phyloP scores from a whole-genome alignment of 2,888 invertebrate species.

The Clusia tigrina region DNA sequence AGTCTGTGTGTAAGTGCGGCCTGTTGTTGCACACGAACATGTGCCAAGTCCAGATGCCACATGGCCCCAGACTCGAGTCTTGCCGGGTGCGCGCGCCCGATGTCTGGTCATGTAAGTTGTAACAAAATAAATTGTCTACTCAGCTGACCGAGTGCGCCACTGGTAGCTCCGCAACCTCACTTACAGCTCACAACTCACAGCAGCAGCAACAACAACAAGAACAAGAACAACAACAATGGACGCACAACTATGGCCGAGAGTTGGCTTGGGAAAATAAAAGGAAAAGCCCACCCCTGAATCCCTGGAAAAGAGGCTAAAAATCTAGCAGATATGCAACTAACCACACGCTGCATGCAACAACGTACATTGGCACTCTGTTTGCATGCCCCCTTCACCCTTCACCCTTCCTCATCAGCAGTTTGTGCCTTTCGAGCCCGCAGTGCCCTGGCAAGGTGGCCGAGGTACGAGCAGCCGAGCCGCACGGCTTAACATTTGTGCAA shows the following conservation, averaged over 20 bases:
- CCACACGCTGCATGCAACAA: conserved; percentile 4
- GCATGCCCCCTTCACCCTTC: background rate
- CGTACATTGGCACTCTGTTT: background rate
- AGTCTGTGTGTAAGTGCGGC: conserved; percentile 22
- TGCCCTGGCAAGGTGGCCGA: conserved; percentile 6
- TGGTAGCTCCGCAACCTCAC: background rate
- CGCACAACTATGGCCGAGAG: no score
- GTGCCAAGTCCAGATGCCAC: no score
- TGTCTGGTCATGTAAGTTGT: background rate
- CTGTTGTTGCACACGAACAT: conserved; percentile 6
- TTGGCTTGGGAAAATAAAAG: background rate
- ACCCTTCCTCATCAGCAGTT: background rate
- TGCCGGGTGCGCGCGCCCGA: background rate
- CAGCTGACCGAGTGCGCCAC: conserved; percentile 27
- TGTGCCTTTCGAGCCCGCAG: background rate
- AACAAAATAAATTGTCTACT: conserved; percentile 31
- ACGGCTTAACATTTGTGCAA: background rate
- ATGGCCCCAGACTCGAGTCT: background rate
- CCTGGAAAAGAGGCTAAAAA: background rate
- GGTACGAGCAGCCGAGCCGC: no score
- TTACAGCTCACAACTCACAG: background rate
- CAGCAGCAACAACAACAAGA: background rate
- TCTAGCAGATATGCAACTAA: background rate
- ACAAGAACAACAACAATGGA: background rate
- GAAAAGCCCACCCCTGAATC: background rate